These are phyloP conservation scores for Lepidotrigona ventralis DNA, from an alignment of 1,140 invertebrate species.

Conservation along the genomic window DNA sequence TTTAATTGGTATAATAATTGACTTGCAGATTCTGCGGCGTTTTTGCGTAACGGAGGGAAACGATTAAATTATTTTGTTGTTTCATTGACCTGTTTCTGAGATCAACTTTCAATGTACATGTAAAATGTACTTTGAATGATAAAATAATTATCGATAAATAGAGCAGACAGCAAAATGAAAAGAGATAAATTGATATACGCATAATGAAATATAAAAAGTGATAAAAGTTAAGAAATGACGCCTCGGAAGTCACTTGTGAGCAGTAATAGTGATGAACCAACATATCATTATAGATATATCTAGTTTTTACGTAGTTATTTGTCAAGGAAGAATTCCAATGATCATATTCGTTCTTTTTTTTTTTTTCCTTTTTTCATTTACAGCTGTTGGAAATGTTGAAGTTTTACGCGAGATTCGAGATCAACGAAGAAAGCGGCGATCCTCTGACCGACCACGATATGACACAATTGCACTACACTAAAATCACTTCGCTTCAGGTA, in stretches of 20 bases:
- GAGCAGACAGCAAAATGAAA: neutral
- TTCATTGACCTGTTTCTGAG: neutral
- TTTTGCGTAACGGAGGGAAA: neutral
- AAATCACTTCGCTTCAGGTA: conserved; percentile 94
- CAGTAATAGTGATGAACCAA: neutral
- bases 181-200: neutral
- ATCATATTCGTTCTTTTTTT: too few species aligned
- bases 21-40: neutral
- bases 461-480: conserved; percentile 94
- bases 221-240: neutral
- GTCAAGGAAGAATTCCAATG: too few species aligned
- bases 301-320: neutral
- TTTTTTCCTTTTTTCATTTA: conserved; percentile 70
- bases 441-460: conserved; percentile 96
- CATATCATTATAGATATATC: too few species aligned
- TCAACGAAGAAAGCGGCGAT: conserved; percentile 97
- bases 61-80: neutral
- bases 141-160: neutral
- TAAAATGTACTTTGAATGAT: neutral
- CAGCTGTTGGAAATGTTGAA: conserved; percentile 97
- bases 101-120: neutral
- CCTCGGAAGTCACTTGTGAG: neutral
- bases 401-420: conserved; percentile 98
- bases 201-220: neutral
- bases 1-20: neutral